These are phyloP conservation scores for Melanostigma gelatinosum DNA, from an alignment of 2,113 vertebrate species.

Conservation along the genomic window DNA sequence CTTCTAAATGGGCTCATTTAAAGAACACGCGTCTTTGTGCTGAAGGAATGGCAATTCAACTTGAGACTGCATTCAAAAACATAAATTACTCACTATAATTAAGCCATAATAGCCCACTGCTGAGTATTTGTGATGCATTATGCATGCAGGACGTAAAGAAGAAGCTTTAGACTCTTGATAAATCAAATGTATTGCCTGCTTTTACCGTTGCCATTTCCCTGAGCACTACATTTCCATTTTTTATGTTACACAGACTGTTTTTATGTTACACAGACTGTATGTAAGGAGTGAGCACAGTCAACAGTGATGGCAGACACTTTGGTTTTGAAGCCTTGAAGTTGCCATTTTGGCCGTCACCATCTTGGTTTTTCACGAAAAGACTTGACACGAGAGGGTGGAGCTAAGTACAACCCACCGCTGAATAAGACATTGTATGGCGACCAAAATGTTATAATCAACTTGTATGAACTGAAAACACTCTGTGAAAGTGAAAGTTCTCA, in stretches of 20 bases:
- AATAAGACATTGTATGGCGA: no score
- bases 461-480: no score
- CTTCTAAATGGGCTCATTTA: slow-evolving; percentile 4
- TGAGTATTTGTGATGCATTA: background rate
- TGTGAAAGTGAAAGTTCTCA: no score
- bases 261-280: background rate
- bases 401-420: no score
- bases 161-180: background rate
- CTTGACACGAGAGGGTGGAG: no score
- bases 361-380: background rate
- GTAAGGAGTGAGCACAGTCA: background rate
- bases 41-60: background rate
- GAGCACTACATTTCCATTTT: background rate
- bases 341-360: background rate
- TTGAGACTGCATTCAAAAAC: background rate
- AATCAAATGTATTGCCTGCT: background rate
- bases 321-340: no score
- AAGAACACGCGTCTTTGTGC: background rate
- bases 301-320: no score
- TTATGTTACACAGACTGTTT: background rate
- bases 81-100: background rate
- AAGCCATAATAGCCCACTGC: background rate
- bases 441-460: no score
- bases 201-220: slow-evolving; percentile 2
- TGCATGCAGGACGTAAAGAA: background rate